Base-by-base conservation (phyloP, 2,797 vertebrate genomes). In the Chelon auratus region DNA sequence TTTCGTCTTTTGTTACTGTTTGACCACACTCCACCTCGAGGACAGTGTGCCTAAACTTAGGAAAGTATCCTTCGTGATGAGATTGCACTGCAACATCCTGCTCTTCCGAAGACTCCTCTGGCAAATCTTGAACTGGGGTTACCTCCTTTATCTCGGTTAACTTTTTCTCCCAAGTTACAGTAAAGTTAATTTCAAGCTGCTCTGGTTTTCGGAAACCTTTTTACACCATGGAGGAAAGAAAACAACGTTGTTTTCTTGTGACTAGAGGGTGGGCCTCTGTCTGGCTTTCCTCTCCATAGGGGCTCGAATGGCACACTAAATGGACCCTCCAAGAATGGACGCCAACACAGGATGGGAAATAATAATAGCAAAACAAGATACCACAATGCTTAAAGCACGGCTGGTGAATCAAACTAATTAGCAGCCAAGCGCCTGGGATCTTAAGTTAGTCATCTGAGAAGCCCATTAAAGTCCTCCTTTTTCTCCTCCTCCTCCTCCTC, bases 401-500 rank as follows among this genome's bases (percentile, higher is more conserved):
- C 80, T 86, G 74, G 60, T 81, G 86, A 92, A 87, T 91, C 75
- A 84, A 80, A 82, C 91, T 94, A 93, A 95, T 94, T 93, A 93
- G 88, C 78, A 87, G 77, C 79, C 52, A 33, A 85, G 83, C 13
- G 84, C 77, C 84, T 82, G 80, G 68, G 83, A 84, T 88, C 78
- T 83, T 88, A 75, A 81, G 82, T 86, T 90, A 83, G 77, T 85
- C 89, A 90, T 92, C 90, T 89, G 80, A 87, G 84, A 89, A 89
- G 76, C 86, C 87, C 80, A 86, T 91, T 89, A 89, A 80, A 62
- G 48, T 10, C 62, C 45, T 20, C 58, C 54, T 36, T 58, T 58
- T 64, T 72, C 37, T 66, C 68, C 33, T 17, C 60, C 43, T 52
- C 47, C 60, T 67, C 74, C 37, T 66, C 68, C 33, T 17, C 60